Base-by-base conservation (phyloP, 2,888 invertebrate genomes). In the Amaurobius ferox region DNA sequence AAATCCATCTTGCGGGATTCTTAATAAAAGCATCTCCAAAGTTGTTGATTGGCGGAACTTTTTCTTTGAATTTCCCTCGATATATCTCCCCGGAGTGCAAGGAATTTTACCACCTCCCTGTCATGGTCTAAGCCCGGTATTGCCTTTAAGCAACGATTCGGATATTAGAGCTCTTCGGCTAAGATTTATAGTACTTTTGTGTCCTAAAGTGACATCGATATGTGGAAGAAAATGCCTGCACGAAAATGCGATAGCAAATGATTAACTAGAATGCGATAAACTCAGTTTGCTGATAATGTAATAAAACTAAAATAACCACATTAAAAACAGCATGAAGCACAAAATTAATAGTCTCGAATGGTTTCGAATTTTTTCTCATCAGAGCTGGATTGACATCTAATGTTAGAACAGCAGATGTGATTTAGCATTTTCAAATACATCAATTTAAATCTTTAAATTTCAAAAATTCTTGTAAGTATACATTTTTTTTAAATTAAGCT, bases 1-100 rank as follows among this genome's bases (percentile, higher is more conserved):
- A 55, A 55, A 23, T 23, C 55, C 19, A 23, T 23, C 23, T 55
- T 19, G n/a, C n/a, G 55, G 55, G 23, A 23, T 55, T 23, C 23
- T 55, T 23, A 55, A 23, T 23, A 55, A 55, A 55, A 55, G 23
- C 23, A 55, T 55, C 55, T n/a, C 55, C 55, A 55, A 55, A 55
- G 55, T 55, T 55, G 55, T 55, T 55, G 55, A 55, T 55, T 55
- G 55, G 55, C 55, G 23, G 55, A 55, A 55, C 23, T 55, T 55
- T 55, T 55, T 55, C 23, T 23, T 55, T 55, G 1, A 23, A 55
- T 23, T 55, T 55, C 23, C 23, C 55, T 55, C 23, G 55, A 55
- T 55, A 55, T 55, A 55, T 23, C 55, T 55, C 55, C 55, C 55
- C 19, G 23, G 55, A 55, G 55, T 55, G 19, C 55, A 5, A 23